Base-by-base conservation (phyloP, 1,140 invertebrate species). In the Piezodorus guildinii region DNA sequence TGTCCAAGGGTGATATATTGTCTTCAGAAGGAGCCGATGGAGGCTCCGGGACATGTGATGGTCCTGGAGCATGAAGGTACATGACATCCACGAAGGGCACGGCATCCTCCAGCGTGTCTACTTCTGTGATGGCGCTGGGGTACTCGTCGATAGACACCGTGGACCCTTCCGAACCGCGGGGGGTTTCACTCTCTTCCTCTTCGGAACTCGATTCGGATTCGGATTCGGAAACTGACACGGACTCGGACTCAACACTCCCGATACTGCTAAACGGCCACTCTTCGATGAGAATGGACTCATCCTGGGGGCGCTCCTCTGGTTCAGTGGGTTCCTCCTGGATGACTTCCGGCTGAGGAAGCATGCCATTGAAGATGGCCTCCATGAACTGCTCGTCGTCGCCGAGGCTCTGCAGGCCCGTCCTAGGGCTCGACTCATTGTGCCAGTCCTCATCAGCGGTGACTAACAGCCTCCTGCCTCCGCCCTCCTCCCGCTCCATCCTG, bases 341-440 rank as follows among this genome's bases (percentile, higher is more conserved):
- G 43, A n/a, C 19, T 21, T n/a, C 61, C 14, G 60, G 23, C 34
- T 17, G 49, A n/a, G 60, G 51, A 10, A 65, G 60, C 59, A 65
- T 65, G 30, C 60, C 51, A 9, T 51, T 51, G 49, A 65, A 30
- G 27, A 65, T 65, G 51, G 64, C 64, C 17, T 65, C 64, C 49
- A 65, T 30, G 64, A 65, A 65, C 46, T 52, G 25, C 3, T 45
- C 21, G 9, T 65, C 64, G 52, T 58, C 60, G 4, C 64, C 64
- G 19, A 65, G 61, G 17, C 64, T 65, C 44, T 61, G 60, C 19
- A 61, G 60, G 14, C 52, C 52, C 1, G 52, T 15, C 12, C 52
- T 21, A 4, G 52, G 52, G 1, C 52, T 56, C 4, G 23, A 2
- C 2, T 21, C 17, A 15, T 23, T 56, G 14, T 15, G 15, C 52